Evolutionary conservation across 2,797 vertebrate species (phyloP), one percentile per base, ranked within the genome.

Genomic region (Cyclopterus lumpus): DNA sequence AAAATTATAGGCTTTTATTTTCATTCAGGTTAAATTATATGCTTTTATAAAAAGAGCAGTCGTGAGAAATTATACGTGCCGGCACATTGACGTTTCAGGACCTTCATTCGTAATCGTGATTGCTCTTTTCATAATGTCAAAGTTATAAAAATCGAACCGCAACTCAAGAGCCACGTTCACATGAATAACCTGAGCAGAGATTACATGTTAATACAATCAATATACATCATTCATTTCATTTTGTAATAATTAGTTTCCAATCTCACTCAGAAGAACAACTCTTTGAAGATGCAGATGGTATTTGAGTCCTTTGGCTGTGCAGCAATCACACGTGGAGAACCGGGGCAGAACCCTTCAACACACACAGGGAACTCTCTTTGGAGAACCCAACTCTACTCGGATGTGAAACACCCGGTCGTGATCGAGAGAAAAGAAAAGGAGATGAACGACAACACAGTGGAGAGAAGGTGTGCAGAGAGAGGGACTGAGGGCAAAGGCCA

Each of bases 341-440:
- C 58, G 15, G 62, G 24, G 60, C 46, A 36, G 55, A 77, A 24
- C 42, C 24, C 9, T 54, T 20, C 10, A 65, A 64, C 58, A 57
- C 20, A 62, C 24, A 69, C 28, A 28, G 48, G 36, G 67, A 22
- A 67, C 34, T 67, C 60, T 49, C 26, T 26, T n/a, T 18, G 24
- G n/a, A 48, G 32, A 73, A 69, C 18, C 54, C 20, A 5, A 46
- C 34, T 51, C 20, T n/a, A 40, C 34, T 69, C 55, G 77, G 66
- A 81, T 77, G 64, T 62, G 79, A 87, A 87, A 77, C 62, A 68
- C 67, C 18, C 0, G 36, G 22, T 55, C 82, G 81, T 72, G 69
- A 84, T 58, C 26, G 42, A 67, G 49, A 9, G 5, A 42, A 66
- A 77, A 44, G 59, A 10, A 69, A 44, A 22, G 6, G 1, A 2